Conservation (phyloP, 2,888 invertebrate species). For the Allophyes oxyacanthae region DNA sequence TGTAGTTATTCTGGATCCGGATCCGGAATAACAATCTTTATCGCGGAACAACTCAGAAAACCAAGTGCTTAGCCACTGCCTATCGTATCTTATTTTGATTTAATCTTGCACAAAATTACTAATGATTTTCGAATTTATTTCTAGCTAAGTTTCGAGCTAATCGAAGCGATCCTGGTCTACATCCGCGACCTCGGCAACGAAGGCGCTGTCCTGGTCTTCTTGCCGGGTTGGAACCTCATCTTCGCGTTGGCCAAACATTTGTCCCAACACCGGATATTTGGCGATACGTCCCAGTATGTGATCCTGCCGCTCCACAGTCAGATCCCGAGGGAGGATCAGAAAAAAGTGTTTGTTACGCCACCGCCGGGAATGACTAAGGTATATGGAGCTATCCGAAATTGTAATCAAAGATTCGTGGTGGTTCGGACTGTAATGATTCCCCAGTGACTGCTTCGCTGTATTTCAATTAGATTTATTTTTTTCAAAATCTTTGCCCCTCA, state of each 20-base stretch:
- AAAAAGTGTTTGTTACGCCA: slow-evolving; percentile 96
- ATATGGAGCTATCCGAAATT: no score
- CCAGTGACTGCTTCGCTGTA: no score
- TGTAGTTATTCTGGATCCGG: no score
- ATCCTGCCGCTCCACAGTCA: slow-evolving; percentile 99
- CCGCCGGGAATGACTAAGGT: slow-evolving; percentile 96
- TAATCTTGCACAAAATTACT: no score
- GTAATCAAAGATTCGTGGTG: neutral
- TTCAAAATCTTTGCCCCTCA: no score
- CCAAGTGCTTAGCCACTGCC: no score
- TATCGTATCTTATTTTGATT: no score
- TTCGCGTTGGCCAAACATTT: slow-evolving; percentile 96
- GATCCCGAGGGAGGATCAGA: slow-evolving; percentile 98
- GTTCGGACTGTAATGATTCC: no score
- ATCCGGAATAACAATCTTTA: no score
- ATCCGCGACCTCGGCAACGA: slow-evolving; percentile 90
- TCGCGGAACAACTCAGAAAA: no score
- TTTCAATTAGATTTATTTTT: no score
- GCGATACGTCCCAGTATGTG: slow-evolving; percentile 90
- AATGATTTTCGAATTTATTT: slow-evolving; percentile 6
- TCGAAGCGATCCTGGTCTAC: slow-evolving; percentile 93
- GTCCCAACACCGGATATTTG: slow-evolving; percentile 91
- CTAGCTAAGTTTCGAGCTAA: slow-evolving; percentile 95
- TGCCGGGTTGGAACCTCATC: slow-evolving; percentile 99
- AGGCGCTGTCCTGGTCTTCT: slow-evolving; percentile 97